Percentiles rank a stretch among this genome's conserved stretches.
Evolutionary conservation across 2,888 invertebrate species (phyloP).

Genomic region (Thysanoteuthis rhombus): DNA sequence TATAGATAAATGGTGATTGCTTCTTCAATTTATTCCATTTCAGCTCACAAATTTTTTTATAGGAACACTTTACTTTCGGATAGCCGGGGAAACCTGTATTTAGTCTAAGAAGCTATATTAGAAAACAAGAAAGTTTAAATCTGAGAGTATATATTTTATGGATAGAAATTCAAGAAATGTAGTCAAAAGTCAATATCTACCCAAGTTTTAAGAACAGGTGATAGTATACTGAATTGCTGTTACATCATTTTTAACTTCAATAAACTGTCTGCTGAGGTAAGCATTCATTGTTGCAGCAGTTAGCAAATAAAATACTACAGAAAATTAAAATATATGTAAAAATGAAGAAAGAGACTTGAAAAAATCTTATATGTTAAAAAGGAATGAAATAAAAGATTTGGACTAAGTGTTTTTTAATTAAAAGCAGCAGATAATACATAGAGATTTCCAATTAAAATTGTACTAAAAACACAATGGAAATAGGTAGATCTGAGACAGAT

Average conservation of each 20-base stretch:
- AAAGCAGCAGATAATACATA: too few relatives aligned
- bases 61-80: too few relatives aligned
- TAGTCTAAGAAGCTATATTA: neutral
- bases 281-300: neutral
- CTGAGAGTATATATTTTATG: neutral
- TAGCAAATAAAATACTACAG: too few relatives aligned
- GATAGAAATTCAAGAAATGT: neutral
- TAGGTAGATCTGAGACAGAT: neutral
- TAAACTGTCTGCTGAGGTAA: neutral
- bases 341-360: too few relatives aligned
- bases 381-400: neutral
- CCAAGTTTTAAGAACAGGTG: neutral
- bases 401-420: too few relatives aligned
- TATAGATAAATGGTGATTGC: too few relatives aligned
- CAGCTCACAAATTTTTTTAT: too few relatives aligned
- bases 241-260: neutral
- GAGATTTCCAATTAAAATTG: neutral
- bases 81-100: too few relatives aligned
- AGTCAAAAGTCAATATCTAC: neutral
- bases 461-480: neutral
- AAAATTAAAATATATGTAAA: neutral
- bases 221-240: neutral
- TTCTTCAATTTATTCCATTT: too few relatives aligned
- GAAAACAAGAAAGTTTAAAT: neutral
- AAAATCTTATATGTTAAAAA: neutral